Conservation (phyloP, 2,888 invertebrate species). For the Sarcophaga carnaria region DNA sequence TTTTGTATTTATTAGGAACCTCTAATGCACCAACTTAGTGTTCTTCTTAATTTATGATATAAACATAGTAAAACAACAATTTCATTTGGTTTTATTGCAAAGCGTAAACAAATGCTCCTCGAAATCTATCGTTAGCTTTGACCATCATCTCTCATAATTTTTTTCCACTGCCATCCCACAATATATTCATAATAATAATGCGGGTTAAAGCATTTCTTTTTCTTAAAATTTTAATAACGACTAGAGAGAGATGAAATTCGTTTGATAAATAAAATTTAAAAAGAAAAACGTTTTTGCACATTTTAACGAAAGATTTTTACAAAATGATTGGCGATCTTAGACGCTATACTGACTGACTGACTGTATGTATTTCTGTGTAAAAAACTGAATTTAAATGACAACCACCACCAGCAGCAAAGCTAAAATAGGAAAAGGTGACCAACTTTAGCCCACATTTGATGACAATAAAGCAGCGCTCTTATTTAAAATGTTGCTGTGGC, state of each 20-base stretch:
- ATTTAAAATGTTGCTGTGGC: background rate
- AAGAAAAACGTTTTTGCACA: background rate
- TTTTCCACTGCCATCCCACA: background rate
- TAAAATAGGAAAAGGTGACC: conserved; percentile 40
- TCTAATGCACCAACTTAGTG: too few species aligned
- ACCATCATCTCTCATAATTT: background rate
- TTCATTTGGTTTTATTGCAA: too few species aligned
- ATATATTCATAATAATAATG: background rate
- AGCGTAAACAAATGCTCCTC: too few species aligned
- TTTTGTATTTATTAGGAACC: too few species aligned
- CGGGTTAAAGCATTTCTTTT: background rate
- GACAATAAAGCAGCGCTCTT: conserved; percentile 12
- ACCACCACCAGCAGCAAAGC: background rate
- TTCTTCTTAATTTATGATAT: too few species aligned
- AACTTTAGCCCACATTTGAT: conserved; percentile 59
- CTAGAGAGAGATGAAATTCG: background rate
- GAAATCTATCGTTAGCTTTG: background rate
- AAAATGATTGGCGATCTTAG: background rate
- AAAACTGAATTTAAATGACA: conserved; percentile 13
- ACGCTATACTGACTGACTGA: background rate
- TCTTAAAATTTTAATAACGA: background rate
- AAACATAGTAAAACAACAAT: too few species aligned
- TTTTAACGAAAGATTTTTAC: background rate
- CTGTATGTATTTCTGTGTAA: background rate
- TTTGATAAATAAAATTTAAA: background rate